Conservation (phyloP, 2,113 vertebrate species). For the Phylloscopus trochiloides region DNA sequence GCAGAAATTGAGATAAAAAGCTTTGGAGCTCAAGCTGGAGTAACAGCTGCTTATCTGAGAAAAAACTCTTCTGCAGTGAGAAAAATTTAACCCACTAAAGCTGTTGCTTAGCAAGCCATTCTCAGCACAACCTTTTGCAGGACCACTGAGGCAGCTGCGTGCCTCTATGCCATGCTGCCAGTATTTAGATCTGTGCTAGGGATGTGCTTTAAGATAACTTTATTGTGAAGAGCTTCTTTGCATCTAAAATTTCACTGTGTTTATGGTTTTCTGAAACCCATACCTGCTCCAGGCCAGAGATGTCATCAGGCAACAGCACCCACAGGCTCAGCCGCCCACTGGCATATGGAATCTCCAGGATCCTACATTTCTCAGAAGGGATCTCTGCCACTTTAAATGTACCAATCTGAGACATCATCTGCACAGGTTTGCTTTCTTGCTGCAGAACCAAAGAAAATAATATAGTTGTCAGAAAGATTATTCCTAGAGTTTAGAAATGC, state of each 20-base stretch:
- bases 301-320: slow-evolving; percentile 32
- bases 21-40: neutral
- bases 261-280: neutral
- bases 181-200: neutral
- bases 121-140: neutral
- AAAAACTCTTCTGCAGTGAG: neutral
- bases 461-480: neutral
- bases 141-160: neutral
- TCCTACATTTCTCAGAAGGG: neutral
- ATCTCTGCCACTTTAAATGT: slow-evolving; percentile 4
- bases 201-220: neutral
- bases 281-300: slow-evolving; percentile 54
- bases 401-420: slow-evolving; percentile 41
- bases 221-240: neutral
- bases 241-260: neutral
- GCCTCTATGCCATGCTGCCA: neutral
- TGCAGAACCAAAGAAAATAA: neutral
- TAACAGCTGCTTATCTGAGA: neutral
- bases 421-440: slow-evolving; percentile 41
- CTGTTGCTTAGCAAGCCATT: neutral
- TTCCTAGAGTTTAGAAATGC: neutral
- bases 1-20: neutral
- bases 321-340: neutral
- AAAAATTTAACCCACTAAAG: neutral
- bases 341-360: slow-evolving; percentile 14